Percentiles rank a stretch among this genome's conserved stretches.
These are phyloP conservation scores for Lepidothrix coronata DNA, from an alignment of 2,113 vertebrate species.

Conservation along the genomic window DNA sequence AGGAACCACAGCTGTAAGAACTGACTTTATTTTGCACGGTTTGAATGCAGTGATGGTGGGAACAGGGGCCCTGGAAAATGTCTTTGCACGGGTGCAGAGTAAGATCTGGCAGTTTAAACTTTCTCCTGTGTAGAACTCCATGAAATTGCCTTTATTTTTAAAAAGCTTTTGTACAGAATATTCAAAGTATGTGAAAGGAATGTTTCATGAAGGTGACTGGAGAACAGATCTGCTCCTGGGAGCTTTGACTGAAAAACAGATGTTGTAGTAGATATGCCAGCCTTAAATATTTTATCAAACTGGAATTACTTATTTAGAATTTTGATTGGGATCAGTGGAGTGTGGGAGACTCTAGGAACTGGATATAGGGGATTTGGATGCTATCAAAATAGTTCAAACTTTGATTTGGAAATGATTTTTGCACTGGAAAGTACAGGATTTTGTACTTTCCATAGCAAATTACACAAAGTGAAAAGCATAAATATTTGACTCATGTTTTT, in stretches of 20 bases:
- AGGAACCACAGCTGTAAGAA: neutral
- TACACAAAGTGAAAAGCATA: neutral
- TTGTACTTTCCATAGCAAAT: neutral
- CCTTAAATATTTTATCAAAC: neutral
- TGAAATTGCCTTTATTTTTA: neutral
- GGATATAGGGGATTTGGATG: rapidly evolving
- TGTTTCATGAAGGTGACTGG: neutral
- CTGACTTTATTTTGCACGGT: neutral
- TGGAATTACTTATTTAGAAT: neutral
- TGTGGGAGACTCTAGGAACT: rapidly evolving
- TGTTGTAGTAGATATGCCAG: neutral
- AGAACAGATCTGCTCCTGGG: neutral
- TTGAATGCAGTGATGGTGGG: neutral
- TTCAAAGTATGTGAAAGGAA: neutral
- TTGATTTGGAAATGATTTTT: neutral
- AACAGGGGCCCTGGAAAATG: neutral
- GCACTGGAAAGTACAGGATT: neutral
- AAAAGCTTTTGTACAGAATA: neutral
- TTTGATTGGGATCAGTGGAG: neutral
- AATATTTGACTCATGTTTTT: neutral
- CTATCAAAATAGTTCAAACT: neutral
- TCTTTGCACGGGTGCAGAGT: neutral
- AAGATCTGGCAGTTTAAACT: neutral
- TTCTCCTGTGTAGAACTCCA: neutral
- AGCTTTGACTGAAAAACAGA: neutral